Evolutionary conservation across 2,797 vertebrate genomes (phyloP).

Genomic region (Stomatorhinus walkeri): DNA sequence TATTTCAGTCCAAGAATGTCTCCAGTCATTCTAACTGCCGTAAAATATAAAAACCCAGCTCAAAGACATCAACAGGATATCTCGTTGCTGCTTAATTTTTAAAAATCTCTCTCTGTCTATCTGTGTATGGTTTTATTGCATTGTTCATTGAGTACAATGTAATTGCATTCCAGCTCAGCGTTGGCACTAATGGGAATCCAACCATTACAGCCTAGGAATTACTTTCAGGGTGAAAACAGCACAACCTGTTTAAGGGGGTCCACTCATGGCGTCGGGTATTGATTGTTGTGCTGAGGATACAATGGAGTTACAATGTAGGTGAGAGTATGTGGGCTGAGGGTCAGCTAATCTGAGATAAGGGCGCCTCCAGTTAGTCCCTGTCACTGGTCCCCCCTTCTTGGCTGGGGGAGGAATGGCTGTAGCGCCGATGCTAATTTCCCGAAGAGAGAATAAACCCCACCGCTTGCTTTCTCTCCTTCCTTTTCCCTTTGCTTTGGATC

Average conservation of each 20-base stretch:
- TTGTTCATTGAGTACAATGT: background rate
- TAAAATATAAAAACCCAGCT: background rate
- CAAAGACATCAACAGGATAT: conserved; percentile 5
- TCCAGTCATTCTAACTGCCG: background rate
- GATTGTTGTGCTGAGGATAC: background rate
- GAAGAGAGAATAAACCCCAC: conserved; percentile 25
- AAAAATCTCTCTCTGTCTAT: background rate
- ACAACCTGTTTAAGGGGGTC: background rate
- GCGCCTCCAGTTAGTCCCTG: background rate
- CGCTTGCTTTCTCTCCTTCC: background rate
- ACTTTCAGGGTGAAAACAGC: background rate
- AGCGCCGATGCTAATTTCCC: background rate
- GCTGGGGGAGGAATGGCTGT: background rate
- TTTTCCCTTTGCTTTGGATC: background rate
- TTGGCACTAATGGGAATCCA: background rate
- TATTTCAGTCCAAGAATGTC: background rate
- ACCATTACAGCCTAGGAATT: background rate
- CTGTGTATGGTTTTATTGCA: background rate
- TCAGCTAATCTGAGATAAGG: background rate
- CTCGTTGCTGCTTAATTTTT: background rate
- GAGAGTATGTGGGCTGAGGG: background rate
- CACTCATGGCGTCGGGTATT: background rate
- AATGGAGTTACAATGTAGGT: background rate
- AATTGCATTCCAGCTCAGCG: background rate
- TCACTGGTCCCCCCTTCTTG: background rate